Conservation (phyloP, 2,888 invertebrate species). For the Drosophila hawaiiensis region DNA sequence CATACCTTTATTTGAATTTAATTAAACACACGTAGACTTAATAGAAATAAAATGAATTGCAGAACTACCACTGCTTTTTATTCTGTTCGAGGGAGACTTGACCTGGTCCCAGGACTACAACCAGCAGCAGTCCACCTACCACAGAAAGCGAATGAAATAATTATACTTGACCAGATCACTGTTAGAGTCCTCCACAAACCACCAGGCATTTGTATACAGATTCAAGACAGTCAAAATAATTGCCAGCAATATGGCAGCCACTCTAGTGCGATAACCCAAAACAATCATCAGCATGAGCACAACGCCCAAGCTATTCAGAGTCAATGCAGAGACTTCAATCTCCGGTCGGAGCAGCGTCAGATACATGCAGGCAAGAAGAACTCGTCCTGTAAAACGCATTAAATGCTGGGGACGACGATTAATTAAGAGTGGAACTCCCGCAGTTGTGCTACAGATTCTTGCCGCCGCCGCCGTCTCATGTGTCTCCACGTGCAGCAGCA, state of each 20-base stretch:
- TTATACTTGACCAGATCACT: slow-evolving; percentile 35
- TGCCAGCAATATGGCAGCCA: slow-evolving; percentile 35
- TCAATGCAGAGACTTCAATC: not conserved
- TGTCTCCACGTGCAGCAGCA: slow-evolving; percentile 42
- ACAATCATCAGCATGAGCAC: slow-evolving; percentile 36
- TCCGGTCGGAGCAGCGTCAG: slow-evolving; percentile 29
- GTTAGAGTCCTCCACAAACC: slow-evolving; percentile 12
- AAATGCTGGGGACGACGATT: slow-evolving; percentile 30
- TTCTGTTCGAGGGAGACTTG: slow-evolving; percentile 46
- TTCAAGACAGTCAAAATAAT: slow-evolving; percentile 32
- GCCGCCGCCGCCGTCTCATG: slow-evolving; percentile 4
- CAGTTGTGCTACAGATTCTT: slow-evolving; percentile 6
- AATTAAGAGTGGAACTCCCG: slow-evolving; percentile 26
- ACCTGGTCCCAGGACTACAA: slow-evolving; percentile 46
- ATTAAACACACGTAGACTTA: not conserved
- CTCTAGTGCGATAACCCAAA: slow-evolving; percentile 42
- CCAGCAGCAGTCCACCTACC: slow-evolving; percentile 40
- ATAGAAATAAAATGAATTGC: not conserved
- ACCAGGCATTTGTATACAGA: slow-evolving; percentile 34
- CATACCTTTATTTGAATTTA: not conserved
- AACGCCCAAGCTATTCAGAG: slow-evolving; percentile 23
- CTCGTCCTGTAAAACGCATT: slow-evolving; percentile 42
- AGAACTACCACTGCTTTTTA: slow-evolving; percentile 42
- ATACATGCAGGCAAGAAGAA: slow-evolving; percentile 38
- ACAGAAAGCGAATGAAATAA: slow-evolving; percentile 48